Conservation (phyloP, 2,113 vertebrate species). For the Hypanus sabinus region DNA sequence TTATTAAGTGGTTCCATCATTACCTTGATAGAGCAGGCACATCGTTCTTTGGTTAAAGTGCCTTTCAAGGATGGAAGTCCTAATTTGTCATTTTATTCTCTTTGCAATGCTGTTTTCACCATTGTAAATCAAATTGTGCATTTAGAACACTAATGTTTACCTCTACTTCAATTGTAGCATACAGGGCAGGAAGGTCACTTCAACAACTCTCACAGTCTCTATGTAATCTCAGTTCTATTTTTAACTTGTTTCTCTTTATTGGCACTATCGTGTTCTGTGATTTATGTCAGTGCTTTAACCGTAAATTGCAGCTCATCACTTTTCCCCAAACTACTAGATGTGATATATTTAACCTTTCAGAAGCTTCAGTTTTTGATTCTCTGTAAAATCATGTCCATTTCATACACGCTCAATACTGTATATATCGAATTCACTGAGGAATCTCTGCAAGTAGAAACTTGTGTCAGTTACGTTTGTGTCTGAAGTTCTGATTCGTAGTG, state of each 20-base stretch:
- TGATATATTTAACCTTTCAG: conserved; percentile 22
- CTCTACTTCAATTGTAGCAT: not conserved
- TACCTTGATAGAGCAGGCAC: not conserved
- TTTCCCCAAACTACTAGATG: too few relatives aligned
- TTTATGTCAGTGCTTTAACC: not conserved
- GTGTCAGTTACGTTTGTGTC: not conserved
- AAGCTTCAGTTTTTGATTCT: not conserved
- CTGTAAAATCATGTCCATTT: not conserved
- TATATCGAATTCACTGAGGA: not conserved
- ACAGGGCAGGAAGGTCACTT: conserved; percentile 11
- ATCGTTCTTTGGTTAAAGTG: not conserved
- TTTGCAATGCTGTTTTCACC: not conserved
- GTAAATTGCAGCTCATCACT: not conserved
- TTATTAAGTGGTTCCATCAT: not conserved
- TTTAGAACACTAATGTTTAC: not conserved
- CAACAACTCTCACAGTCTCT: not conserved
- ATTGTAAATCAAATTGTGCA: not conserved
- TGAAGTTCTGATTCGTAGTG: not conserved
- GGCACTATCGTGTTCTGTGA: conserved; percentile 15
- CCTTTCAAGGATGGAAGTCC: not conserved
- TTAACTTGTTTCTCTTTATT: conserved; percentile 2
- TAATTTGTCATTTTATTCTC: not conserved
- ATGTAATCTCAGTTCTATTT: conserved; percentile 9
- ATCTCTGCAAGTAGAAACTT: not conserved
- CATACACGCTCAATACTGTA: not conserved